Evolutionary conservation across 1,140 invertebrate species (phyloP).

Genomic region (Ceratitis capitata): DNA sequence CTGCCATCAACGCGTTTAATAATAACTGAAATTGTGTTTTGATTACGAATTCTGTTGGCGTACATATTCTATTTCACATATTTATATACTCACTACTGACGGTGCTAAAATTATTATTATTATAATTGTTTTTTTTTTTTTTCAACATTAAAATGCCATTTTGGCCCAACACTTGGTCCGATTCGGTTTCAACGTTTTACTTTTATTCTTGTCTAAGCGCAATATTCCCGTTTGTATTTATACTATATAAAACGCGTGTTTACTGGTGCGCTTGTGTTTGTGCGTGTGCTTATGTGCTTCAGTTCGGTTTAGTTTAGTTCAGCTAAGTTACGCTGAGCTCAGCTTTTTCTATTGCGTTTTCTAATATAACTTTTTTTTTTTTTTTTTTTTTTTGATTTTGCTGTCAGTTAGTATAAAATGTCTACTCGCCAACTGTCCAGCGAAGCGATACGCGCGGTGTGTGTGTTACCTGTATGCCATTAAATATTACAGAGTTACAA

Average conservation of each 20-base stretch:
- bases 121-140: neutral
- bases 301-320: slow-evolving; percentile 8
- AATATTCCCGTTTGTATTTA: slow-evolving; percentile 28
- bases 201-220: slow-evolving; percentile 14
- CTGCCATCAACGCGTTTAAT: neutral
- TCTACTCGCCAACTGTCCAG: neutral
- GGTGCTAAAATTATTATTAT: neutral
- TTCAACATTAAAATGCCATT: neutral
- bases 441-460: neutral
- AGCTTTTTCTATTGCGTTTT: slow-evolving; percentile 8
- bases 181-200: neutral
- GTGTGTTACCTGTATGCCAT: neutral
- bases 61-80: neutral
- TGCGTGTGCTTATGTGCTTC: neutral
- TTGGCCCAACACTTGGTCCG: neutral
- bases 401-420: too few species aligned
- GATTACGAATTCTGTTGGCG: slow-evolving; percentile 23
- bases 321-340: neutral
- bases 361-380: neutral
- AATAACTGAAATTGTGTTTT: slow-evolving; percentile 18
- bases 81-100: neutral
- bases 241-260: neutral
- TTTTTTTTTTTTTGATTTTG: neutral
- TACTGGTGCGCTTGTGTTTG: neutral
- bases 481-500: neutral